A percentile compares a stretch with the other conserved stretches of the same genome.
Conservation (phyloP, 2,113 vertebrate species). For the Brienomyrus longianalis region DNA sequence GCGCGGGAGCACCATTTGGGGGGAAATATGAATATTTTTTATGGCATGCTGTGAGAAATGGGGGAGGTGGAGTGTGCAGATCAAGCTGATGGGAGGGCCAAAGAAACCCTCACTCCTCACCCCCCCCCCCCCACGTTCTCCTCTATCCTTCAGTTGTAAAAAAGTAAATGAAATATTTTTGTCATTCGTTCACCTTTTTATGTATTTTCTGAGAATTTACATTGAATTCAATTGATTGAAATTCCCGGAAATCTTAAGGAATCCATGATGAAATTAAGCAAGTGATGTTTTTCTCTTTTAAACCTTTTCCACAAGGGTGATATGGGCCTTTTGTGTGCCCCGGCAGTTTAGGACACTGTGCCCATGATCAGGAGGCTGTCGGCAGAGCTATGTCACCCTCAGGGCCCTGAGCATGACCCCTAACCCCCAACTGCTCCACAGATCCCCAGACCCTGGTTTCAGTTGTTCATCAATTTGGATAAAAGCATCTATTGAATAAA, state of each 20-base stretch:
- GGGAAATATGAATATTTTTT: constrained; percentile 48
- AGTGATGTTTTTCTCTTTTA: not conserved
- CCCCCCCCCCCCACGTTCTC: not conserved
- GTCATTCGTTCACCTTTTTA: not conserved
- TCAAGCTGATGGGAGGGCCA: not conserved
- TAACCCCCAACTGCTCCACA: not conserved
- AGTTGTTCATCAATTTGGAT: not conserved
- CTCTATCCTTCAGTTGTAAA: not conserved
- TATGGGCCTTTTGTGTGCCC: not conserved
- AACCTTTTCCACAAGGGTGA: not conserved
- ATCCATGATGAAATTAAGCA: not conserved
- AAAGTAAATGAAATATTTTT: not conserved
- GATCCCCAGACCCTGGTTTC: not conserved
- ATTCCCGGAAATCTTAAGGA: not conserved
- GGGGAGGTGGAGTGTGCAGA: not conserved
- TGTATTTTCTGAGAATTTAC: not conserved
- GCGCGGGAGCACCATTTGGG: constrained; percentile 16
- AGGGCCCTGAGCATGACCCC: not conserved
- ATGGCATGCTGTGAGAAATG: constrained; percentile 27
- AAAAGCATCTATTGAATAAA: not conserved
- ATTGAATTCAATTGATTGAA: not conserved
- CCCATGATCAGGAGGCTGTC: not conserved
- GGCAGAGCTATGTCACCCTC: not conserved
- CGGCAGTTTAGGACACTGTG: not conserved
- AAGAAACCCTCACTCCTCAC: not conserved